These are phyloP conservation scores for Halocynthia roretzi DNA, from an alignment of 23 tunicate species.

Conservation along the genomic window DNA sequence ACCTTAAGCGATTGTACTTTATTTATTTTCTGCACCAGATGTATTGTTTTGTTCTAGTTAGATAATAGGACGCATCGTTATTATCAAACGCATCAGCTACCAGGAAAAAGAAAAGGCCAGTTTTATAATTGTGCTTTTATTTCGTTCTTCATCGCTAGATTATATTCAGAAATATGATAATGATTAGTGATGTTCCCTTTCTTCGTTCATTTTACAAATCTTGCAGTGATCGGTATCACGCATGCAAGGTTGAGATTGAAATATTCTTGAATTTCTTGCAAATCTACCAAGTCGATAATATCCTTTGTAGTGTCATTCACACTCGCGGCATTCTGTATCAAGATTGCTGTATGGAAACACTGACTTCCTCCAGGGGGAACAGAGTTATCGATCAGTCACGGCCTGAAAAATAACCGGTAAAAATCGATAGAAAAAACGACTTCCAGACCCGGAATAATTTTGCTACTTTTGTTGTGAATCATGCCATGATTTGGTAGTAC, in stretches of 20 bases:
- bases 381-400: not conserved
- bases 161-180: not conserved
- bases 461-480: too few relatives aligned
- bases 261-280: constrained; percentile 19
- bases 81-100: too few relatives aligned
- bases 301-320: constrained; percentile 43
- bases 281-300: constrained; percentile 33
- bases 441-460: too few relatives aligned
- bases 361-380: not conserved
- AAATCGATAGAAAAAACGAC: too few relatives aligned
- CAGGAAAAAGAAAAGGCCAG: too few relatives aligned
- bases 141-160: too few relatives aligned
- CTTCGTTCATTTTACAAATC: constrained; percentile 31
- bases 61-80: too few relatives aligned
- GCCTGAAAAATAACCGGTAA: not conserved
- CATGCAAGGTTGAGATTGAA: constrained; percentile 44
- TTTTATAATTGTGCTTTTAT: too few relatives aligned
- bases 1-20: too few relatives aligned
- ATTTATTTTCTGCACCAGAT: too few relatives aligned
- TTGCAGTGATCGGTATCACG: constrained; percentile 19
- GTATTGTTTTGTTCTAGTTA: too few relatives aligned
- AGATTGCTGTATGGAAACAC: constrained; percentile 2
- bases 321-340: constrained; percentile 65
- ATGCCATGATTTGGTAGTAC: too few relatives aligned
- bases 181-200: not conserved